Base-by-base conservation (phyloP, 2,113 vertebrate genomes). In the Archocentrus centrarchus region DNA sequence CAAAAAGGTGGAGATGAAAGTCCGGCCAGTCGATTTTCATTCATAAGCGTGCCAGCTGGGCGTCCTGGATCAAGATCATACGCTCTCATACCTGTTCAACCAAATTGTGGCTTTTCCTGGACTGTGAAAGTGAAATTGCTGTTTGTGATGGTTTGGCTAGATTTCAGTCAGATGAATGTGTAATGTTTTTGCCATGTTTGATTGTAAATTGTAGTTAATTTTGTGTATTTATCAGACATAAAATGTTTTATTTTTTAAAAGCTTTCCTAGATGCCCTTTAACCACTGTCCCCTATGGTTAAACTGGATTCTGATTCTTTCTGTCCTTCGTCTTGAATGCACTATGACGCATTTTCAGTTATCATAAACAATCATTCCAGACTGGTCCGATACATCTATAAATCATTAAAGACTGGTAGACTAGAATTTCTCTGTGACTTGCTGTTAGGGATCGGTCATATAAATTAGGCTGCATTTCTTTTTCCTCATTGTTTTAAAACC, bases 1-100 rank as follows among this genome's bases (percentile, higher is more conserved):
- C 87, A 99, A 97, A 91, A 95, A 96, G 66, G 98, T 98, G 0
- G 98, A 99, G 95, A 99, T 99, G 97, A 99, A 99, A 94, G 97
- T 99, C 81, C 95, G 98, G 13, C 97, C 98, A 0, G 96, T 97
- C 85, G 96, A 93, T 59, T 98, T 99, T 94, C 95, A 93, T 55
- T 93, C 94, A n/a, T 96, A 88, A 92, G 88, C 59, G 86, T 91
- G 87, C 88, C 41, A 37, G 75, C 80, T 30, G 84, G 14, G 22
- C 60, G 41, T 62, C 50, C 81, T 79, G 81, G 85, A 77, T 76
- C 32, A 2, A 88, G 70, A 91, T 70, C 76, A 86, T 17, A 76
- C 3, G 62, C 77, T 88, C 68, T 90, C 83, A 88, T 81, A 81
- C 82, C 68, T 55, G 82, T 79, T 66, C 27, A 75, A 79, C 62